Percentiles rank a stretch among this genome's conserved stretches.
Conservation (phyloP, 2,888 invertebrate genomes). For the Drosophila basisetae region DNA sequence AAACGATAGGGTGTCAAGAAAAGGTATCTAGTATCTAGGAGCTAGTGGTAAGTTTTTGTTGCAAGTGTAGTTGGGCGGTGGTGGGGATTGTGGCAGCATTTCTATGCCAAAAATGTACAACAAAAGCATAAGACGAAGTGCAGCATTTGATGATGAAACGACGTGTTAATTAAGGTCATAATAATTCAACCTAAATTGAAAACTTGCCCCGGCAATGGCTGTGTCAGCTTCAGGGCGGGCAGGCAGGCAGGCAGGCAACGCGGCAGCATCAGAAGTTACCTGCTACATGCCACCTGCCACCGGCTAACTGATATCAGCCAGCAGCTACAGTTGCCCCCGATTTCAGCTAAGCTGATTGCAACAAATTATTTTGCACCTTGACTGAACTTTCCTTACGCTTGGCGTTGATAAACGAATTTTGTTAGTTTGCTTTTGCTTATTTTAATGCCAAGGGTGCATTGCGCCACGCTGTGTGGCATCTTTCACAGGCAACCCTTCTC, state of each 20-base stretch:
- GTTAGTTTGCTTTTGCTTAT: conserved; percentile 79
- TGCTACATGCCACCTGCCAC: conserved; percentile 2
- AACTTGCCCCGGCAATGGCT: conserved; percentile 66
- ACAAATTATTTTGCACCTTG: conserved; percentile 81
- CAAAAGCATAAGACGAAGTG: conserved; percentile 78
- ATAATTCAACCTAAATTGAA: conserved; percentile 83
- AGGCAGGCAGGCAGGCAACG: neutral
- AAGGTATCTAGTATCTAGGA: too few species aligned
- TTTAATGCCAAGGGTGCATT: conserved; percentile 65
- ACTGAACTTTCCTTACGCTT: conserved; percentile 75
- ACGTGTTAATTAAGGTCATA: conserved; percentile 84
- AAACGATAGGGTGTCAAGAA: neutral
- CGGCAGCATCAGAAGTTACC: conserved; percentile 19
- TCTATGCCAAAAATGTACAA: conserved; percentile 75
- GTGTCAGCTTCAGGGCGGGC: conserved; percentile 16
- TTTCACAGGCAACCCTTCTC: conserved; percentile 1
- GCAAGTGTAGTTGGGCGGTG: neutral
- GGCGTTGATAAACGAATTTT: conserved; percentile 82
- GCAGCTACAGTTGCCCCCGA: conserved; percentile 41
- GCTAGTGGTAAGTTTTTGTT: neutral
- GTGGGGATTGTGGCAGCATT: conserved; percentile 30
- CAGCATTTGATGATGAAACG: conserved; percentile 82
- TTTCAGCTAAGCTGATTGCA: conserved; percentile 78
- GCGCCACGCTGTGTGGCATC: conserved; percentile 28
- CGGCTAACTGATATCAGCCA: conserved; percentile 13